Base-by-base conservation (phyloP, 2,113 vertebrate genomes). In the Circaetus cinerascens region DNA sequence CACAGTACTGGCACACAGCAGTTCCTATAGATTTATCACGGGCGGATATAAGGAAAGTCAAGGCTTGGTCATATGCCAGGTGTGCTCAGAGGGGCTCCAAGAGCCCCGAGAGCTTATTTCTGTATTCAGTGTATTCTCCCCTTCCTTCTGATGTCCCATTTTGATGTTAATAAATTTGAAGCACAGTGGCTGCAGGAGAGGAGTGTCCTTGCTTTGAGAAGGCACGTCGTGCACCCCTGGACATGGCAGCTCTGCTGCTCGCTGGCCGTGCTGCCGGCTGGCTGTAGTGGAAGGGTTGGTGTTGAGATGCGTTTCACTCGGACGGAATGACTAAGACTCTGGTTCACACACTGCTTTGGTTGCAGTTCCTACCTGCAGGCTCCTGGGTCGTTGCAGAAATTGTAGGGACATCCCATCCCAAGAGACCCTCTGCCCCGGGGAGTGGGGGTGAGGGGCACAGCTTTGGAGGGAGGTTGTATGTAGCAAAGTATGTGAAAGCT, bases 11-110 rank as follows among this genome's bases (percentile, higher is more conserved):
- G 4, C 40, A 11, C 1, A 0, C 22, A 41, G 56, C n/a, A 0
- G 29, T 3, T 67, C 68, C 63, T 16, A 0, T 16, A 15, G 57
- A 2, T 29, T 29, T 4, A 0, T 7, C 1, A 0, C 25, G 74
- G 51, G 5, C 3, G 3, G 5, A 1, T 43, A 0, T 1, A 3
- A 3, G 57, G 51, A 17, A n/a, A 80, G 29, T 26, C 46, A 50
- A 46, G 73, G 25, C 27, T 64, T 75, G 72, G 29, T 11, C 10
- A 0, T 17, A 40, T 13, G 36, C 73, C 83, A 21, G 2, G 0
- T 15, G 34, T 36, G 56, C 63, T 71, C 27, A 13, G 76, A 69
- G 72, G 60, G 41, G 21, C 59, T 67, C 19, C 68, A 25, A 11
- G 55, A 77, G 36, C 56, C 60, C 51, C 4, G 0, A 29, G 91